Conservation (phyloP, 2,888 invertebrate species). For the Brachyopa scutellaris region DNA sequence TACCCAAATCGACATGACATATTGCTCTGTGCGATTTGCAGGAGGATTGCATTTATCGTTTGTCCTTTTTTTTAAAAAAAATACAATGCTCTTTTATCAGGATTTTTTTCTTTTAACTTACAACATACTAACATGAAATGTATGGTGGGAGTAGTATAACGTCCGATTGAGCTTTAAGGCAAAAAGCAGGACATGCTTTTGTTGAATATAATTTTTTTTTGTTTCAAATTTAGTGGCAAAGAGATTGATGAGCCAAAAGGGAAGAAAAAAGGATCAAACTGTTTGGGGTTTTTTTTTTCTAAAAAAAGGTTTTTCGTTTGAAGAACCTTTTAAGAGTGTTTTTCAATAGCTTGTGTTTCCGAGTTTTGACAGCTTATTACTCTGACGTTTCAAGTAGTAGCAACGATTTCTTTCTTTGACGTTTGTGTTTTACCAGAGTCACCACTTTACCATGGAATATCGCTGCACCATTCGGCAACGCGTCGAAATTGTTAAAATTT, state of each 20-base stretch:
- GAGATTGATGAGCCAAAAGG: slow-evolving; percentile 12
- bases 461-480: too few relatives aligned
- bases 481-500: too few relatives aligned
- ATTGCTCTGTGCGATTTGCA: slow-evolving; percentile 60
- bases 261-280: not conserved
- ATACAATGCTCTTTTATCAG: not conserved
- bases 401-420: too few relatives aligned
- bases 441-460: too few relatives aligned
- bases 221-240: not conserved
- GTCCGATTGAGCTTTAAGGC: not conserved
- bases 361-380: too few relatives aligned
- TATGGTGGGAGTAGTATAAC: not conserved
- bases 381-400: too few relatives aligned
- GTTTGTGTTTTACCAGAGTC: too few relatives aligned
- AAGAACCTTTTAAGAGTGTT: too few relatives aligned
- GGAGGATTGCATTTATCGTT: slow-evolving; percentile 58
- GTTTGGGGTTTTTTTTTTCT: too few relatives aligned
- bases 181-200: not conserved
- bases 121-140: not conserved
- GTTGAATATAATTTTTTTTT: not conserved
- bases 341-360: too few relatives aligned
- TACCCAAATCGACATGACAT: slow-evolving; percentile 69
- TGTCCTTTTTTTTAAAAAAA: slow-evolving; percentile 15
- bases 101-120: not conserved
- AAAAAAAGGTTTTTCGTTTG: too few relatives aligned